Percentiles rank a stretch among this genome's conserved stretches.
Conservation (phyloP, 2,888 invertebrate genomes). For the Cosmia trapezina region DNA sequence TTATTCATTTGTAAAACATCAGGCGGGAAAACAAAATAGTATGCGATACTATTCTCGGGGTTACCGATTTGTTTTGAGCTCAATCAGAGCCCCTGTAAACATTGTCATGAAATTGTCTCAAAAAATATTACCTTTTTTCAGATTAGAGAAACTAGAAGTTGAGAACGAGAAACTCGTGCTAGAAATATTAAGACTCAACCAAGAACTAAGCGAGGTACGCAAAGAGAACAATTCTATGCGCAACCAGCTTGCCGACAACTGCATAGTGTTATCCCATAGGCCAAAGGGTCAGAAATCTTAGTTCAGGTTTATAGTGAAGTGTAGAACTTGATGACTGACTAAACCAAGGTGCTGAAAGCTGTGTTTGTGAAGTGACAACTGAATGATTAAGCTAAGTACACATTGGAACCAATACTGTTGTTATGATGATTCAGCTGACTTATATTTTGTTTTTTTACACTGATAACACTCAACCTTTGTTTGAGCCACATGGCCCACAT, state of each 20-base stretch:
- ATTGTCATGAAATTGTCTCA: not conserved
- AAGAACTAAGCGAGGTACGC: constrained; percentile 93
- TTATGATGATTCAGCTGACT: constrained; percentile 23
- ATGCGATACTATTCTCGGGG: not conserved
- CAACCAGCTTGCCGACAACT: constrained; percentile 92
- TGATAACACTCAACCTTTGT: constrained; percentile 24
- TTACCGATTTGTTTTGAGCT: not conserved
- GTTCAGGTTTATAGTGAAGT: constrained; percentile 68
- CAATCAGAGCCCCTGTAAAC: not conserved
- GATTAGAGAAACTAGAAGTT: constrained; percentile 85
- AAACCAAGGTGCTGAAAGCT: constrained; percentile 73
- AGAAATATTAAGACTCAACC: constrained; percentile 93
- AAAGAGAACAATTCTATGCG: constrained; percentile 93
- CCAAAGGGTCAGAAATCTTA: constrained; percentile 84
- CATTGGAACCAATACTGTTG: constrained; percentile 60
- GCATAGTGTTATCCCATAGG: constrained; percentile 85
- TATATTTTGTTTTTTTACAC: constrained; percentile 36
- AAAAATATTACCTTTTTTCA: constrained; percentile 68
- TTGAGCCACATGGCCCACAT: constrained; percentile 1
- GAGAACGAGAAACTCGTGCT: constrained; percentile 94
- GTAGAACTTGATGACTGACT: constrained; percentile 63
- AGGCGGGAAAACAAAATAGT: not conserved
- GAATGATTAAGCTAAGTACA: constrained; percentile 48
- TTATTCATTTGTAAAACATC: not conserved
- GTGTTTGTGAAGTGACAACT: constrained; percentile 66